Evolutionary conservation across 1,140 invertebrate species (phyloP).

Genomic region (Drosophila paulistorum): DNA sequence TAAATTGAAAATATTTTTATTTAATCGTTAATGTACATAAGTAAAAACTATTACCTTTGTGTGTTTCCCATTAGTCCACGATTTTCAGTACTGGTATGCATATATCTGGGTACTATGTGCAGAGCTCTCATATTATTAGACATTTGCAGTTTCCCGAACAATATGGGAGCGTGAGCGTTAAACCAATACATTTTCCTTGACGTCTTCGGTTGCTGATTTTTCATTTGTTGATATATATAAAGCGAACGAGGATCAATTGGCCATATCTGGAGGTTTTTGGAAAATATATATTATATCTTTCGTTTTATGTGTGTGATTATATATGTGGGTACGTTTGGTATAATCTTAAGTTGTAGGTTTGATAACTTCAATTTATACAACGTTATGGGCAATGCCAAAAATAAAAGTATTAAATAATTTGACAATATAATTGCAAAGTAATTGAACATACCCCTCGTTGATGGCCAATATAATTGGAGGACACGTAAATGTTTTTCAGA

Average conservation of each 20-base stretch:
- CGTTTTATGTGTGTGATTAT: too few relatives aligned
- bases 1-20: neutral
- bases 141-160: slow-evolving; percentile 43
- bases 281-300: too few relatives aligned
- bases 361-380: too few relatives aligned
- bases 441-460: slow-evolving; percentile 14
- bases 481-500: slow-evolving; percentile 38
- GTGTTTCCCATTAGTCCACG: slow-evolving; percentile 17
- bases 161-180: slow-evolving; percentile 33
- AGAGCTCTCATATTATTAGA: slow-evolving; percentile 42
- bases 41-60: slow-evolving; percentile 29
- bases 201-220: slow-evolving; percentile 34
- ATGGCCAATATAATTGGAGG: slow-evolving; percentile 41
- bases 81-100: slow-evolving; percentile 23
- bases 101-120: slow-evolving; percentile 43
- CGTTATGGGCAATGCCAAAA: too few relatives aligned
- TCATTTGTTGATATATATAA: slow-evolving; percentile 43
- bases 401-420: neutral
- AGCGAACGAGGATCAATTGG: slow-evolving; percentile 36
- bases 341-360: too few relatives aligned
- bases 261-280: slow-evolving; percentile 36
- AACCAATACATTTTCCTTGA: slow-evolving; percentile 54
- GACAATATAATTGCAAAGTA: neutral
- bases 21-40: neutral
- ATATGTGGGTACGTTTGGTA: too few relatives aligned